Percentiles rank a stretch among this genome's conserved stretches.
Evolutionary conservation across 2,113 vertebrate species (phyloP).

Genomic region (Meles meles): DNA sequence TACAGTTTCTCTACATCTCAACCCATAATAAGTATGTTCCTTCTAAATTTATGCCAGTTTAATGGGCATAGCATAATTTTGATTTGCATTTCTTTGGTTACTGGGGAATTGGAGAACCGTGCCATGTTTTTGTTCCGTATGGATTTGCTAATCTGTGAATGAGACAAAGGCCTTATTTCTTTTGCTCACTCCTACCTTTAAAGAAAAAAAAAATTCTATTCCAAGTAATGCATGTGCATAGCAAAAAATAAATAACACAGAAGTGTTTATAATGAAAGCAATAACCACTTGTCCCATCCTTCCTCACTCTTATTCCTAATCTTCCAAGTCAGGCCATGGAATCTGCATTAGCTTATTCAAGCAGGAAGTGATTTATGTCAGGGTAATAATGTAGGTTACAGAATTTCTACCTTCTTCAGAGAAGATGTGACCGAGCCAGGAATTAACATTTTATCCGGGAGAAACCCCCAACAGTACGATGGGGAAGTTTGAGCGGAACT

Average conservation of each 20-base stretch:
- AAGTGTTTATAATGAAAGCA: background rate
- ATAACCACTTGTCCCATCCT: background rate
- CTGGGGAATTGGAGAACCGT: background rate
- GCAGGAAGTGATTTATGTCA: background rate
- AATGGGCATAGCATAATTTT: background rate
- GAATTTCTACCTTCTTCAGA: background rate
- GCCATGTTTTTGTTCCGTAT: background rate
- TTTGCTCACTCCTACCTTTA: background rate
- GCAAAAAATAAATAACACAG: background rate
- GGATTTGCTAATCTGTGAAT: background rate
- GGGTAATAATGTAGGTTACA: background rate
- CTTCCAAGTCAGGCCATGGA: background rate
- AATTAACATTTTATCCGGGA: background rate
- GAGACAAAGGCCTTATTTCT: background rate
- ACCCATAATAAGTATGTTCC: background rate
- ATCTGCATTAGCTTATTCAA: background rate
- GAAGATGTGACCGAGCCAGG: background rate
- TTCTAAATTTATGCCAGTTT: constrained; percentile 28
- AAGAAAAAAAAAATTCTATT: background rate
- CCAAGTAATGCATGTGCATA: background rate
- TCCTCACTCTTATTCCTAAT: background rate
- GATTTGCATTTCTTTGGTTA: constrained; percentile 40
- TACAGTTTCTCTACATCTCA: constrained; percentile 5
- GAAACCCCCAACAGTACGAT: background rate
- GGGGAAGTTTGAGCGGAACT: background rate